Base-by-base conservation (phyloP, 2,113 vertebrate genomes). In the Hippopotamus amphibius region DNA sequence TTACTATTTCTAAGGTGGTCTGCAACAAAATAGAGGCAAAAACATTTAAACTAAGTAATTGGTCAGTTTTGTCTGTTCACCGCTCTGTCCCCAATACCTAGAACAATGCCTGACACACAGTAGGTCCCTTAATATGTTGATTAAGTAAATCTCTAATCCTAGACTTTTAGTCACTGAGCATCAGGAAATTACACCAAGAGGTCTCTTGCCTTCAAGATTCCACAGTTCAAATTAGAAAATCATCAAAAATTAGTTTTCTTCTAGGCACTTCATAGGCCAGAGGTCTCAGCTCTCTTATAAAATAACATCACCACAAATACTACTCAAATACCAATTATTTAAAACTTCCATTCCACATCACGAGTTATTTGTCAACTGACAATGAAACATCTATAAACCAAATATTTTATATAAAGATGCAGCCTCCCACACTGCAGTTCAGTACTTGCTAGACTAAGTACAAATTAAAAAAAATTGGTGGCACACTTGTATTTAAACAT, bases 221-320 rank as follows among this genome's bases (percentile, higher is more conserved):
- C 30, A 74, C 13, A 48, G 6, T 71, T 85, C 71, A 82, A 87
- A 83, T 91, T 48, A 93, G 30, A 53, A 95, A 82, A 41, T 84
- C 30, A 95, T 92, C 79, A 86, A 87, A 92, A 90, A 53, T 81
- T 41, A 74, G 26, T 84, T 83, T 96, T 91, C 59, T 95, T n/a
- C 24, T 85, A 93, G 41, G 66, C 16, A 91, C 12, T 53, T 95
- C 69, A 93, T 7, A 76, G 28, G 37, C 37, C 21, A 93, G 48
- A 85, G 9, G 30, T 50, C 79, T 96, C 57, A 72, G 37, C 21
- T 83, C 55, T 71, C 41, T 66, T 57, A 95, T 59, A 85, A 95
- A 90, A 77, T 59, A 74, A 19, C 43, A 68, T 48, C 43, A 57
- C 61, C 65, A 85, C 26, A 74, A 71, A 93, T 63, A 41, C 7